Evolutionary conservation across 2,797 vertebrate genomes (phyloP), one percentile per base, ranked within the genome.

Genomic region (Chiroxiphia lanceolata): DNA sequence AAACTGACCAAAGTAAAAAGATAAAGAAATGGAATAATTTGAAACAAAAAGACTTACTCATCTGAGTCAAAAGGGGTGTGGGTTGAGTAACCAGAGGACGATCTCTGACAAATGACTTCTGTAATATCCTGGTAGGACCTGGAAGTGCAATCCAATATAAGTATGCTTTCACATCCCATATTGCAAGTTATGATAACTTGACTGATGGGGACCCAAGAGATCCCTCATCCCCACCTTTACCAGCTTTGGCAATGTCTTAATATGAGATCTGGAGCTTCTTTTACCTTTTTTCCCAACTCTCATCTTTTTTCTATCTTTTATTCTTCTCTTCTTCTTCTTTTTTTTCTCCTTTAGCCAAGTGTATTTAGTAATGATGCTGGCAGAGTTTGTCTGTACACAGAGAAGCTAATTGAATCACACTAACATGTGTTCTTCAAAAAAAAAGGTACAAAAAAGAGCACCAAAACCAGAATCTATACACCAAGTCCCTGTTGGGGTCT

Each of bases 91-190:
- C 3, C 12, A 77, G 25, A 70, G 40, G 31, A 44, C 25, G 53
- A 59, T 6, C 27, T 70, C 45, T 47, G 54, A 42, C 6, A 79
- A 68, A 50, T 45, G 11, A 50, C 23, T 34, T 65, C 12, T 26
- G 0, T 59, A 81, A 59, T 13, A 45, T 9, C 34, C 33, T 57
- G 29, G 29, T 11, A 48, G 42, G 48, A 59, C 21, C 19, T 59
- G 3, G 5, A 48, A 64, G 13, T 13, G 29, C 59, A 76, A 31
- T 40, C 51, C 65, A 60, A 9, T 15, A 44, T 0, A 1, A 53
- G 2, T 0, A 2, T 6, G 7, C 22, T 79, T 36, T 72, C 50
- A 20, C 1, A 3, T 36, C 9, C 17, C 25, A 8, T 48, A 9
- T 33, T 60, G 54, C 54, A 27, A 70, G 13, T 61, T 48, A 44